Percentiles rank a stretch among this genome's conserved stretches.
These are phyloP conservation scores for Uloborus diversus DNA, from an alignment of 1,140 invertebrate species.

Conservation along the genomic window DNA sequence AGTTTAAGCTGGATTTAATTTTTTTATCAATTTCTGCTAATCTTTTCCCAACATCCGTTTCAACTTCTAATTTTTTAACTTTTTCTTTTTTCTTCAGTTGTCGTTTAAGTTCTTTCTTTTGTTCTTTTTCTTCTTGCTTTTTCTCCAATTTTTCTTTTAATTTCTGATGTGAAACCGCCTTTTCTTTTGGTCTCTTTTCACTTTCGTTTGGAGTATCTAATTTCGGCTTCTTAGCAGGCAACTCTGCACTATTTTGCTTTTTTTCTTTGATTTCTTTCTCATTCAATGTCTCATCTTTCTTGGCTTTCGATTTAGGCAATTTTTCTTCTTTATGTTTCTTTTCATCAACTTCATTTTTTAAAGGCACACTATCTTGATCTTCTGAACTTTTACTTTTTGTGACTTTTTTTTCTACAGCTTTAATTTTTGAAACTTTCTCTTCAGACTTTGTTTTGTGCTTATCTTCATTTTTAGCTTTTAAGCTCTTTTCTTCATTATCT, in stretches of 20 bases:
- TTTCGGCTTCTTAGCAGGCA: conserved; percentile 30
- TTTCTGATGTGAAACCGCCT: neutral
- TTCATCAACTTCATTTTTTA: neutral
- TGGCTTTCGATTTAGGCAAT: neutral
- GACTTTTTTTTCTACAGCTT: neutral
- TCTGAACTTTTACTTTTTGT: conserved; percentile 3
- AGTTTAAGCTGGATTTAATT: conserved; percentile 22
- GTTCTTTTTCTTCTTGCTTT: conserved; percentile 37
- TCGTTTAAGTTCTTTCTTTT: conserved; percentile 16
- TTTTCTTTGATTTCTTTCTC: conserved; percentile 1
- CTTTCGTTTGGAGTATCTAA: neutral
- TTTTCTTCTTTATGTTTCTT: conserved; percentile 11
- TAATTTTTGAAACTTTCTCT: conserved; percentile 10
- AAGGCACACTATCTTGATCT: neutral
- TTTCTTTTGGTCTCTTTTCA: neutral
- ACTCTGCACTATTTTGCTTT: conserved; percentile 15
- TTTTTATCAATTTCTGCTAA: conserved; percentile 18
- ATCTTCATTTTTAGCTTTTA: neutral
- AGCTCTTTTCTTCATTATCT: neutral
- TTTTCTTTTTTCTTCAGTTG: conserved; percentile 29
- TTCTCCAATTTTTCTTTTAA: conserved; percentile 24
- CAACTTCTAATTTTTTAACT: conserved; percentile 5
- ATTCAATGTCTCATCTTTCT: neutral
- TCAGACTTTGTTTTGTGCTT: conserved; percentile 1
- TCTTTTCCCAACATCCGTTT: conserved; percentile 11